Base-by-base conservation (phyloP, 2,888 invertebrate genomes). In the Sarcophaga caerulescens region DNA sequence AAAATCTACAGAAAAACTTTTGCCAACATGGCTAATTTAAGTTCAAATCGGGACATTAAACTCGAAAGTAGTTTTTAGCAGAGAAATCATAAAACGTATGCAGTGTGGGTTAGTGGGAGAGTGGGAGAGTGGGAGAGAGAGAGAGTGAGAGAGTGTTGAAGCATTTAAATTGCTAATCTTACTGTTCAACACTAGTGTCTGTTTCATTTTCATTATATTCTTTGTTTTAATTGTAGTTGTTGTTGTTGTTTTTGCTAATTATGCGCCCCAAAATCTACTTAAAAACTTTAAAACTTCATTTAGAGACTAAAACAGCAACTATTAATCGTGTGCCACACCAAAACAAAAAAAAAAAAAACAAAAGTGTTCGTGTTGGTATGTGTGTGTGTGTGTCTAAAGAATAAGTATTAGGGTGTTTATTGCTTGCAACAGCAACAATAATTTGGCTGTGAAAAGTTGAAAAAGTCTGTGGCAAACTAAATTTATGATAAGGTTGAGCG, bases 201-300 rank as follows among this genome's bases (percentile, higher is more conserved):
- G 25, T 63, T 11, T 44, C n/a, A 21, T 68, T 52, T 21, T 19
- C n/a, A 14, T 21, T 60, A 59, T 71, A 8, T 77, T 76, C 35
- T 66, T 70, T 75, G 69, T 62, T 12, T 82, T 35, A 35, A 10
- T 35, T 35, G 35, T 35, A 8, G 35, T 35, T 35, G 35, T 35
- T 35, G 35, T 35, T 8, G 35, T 35, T 82, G 17, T 69, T 82
- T 12, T 69, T 76, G 74, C 75, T 82, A 85, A 82, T 76, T 82
- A 85, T 82, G 82, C 78, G 75, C 82, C 81, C 78, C 79, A 78
- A 60, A 85, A 79, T 79, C 85, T 75, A 76, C 85, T 85, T 76
- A 82, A 79, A 85, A 81, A 78, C 70, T 85, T 79, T 52, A 75
- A 81, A 52, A 81, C 70, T 78, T 45, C 23, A 45, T 19, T 73